Evolutionary conservation across 2,113 vertebrate species (phyloP).

Genomic region (Bothrops jararaca): DNA sequence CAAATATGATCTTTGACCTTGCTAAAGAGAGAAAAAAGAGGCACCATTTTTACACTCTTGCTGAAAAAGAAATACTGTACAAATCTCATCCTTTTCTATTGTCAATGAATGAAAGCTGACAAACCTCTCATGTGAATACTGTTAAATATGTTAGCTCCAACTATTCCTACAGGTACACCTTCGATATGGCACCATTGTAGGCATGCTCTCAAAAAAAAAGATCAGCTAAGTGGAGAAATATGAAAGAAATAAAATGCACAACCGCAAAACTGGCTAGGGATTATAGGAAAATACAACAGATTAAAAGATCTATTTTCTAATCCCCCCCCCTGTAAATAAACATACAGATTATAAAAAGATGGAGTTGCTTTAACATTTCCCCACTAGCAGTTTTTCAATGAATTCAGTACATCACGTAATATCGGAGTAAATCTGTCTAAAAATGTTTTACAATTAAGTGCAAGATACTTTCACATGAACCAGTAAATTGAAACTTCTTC

Average conservation of each 20-base stretch:
- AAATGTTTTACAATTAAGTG: slow-evolving; percentile 56
- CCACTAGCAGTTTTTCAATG: slow-evolving; percentile 26
- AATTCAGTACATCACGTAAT: slow-evolving; percentile 46
- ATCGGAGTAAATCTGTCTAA: slow-evolving; percentile 62
- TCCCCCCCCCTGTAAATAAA: slow-evolving; percentile 39
- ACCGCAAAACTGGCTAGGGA: slow-evolving; percentile 6
- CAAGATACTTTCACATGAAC: slow-evolving; percentile 43
- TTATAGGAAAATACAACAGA: neutral
- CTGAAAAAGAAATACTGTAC: neutral
- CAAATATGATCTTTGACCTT: neutral
- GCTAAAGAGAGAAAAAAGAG: neutral
- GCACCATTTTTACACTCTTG: neutral
- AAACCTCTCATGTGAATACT: neutral
- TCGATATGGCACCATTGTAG: neutral
- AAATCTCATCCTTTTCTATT: neutral
- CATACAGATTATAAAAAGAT: slow-evolving; percentile 45
- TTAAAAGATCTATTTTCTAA: slow-evolving; percentile 10
- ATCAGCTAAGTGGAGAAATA: neutral
- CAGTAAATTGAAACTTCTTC: slow-evolving; percentile 58
- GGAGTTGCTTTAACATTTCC: slow-evolving; percentile 45
- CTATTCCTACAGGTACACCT: neutral
- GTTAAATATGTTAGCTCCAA: neutral
- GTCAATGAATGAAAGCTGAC: neutral
- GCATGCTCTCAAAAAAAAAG: neutral
- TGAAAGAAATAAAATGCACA: slow-evolving; percentile 15